A percentile compares a stretch with the other conserved stretches of the same genome.
These are phyloP conservation scores for Galaxea fascicularis DNA, from an alignment of 92 coral and sea anemone genomes.

Conservation along the genomic window DNA sequence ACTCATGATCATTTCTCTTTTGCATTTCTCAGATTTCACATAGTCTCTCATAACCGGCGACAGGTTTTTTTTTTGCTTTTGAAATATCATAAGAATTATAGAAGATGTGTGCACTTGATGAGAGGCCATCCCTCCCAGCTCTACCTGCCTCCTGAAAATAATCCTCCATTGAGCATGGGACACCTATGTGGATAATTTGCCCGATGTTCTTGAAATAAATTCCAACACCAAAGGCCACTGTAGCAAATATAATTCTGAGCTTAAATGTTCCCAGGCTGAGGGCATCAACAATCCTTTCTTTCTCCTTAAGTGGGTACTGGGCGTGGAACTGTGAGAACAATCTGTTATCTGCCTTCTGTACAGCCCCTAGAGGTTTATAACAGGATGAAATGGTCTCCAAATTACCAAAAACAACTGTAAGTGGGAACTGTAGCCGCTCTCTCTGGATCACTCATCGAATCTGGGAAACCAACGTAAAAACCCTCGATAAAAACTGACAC, in stretches of 20 bases:
- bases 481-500: too few species aligned
- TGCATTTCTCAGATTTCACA: conserved; percentile 54
- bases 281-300: conserved; percentile 61
- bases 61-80: conserved; percentile 45
- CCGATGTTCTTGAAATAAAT: conserved; percentile 53
- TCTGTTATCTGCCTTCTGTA: conserved; percentile 30
- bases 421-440: conserved; percentile 51
- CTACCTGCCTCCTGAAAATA: conserved; percentile 76
- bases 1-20: conserved; percentile 58
- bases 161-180: conserved; percentile 68
- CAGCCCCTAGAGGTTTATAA: conserved; percentile 63
- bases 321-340: conserved; percentile 81
- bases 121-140: conserved; percentile 67
- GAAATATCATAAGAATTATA: conserved; percentile 58
- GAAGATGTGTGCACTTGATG: conserved; percentile 53
- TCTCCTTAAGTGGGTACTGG: conserved; percentile 70
- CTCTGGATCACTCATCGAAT: too few species aligned
- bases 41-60: conserved; percentile 56
- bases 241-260: conserved; percentile 71
- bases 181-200: conserved; percentile 74
- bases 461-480: too few species aligned
- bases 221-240: conserved; percentile 82
- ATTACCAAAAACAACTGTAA: conserved; percentile 70
- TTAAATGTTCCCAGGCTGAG: conserved; percentile 51
- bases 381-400: conserved; percentile 57